Evolutionary conservation across 2,113 vertebrate species (phyloP).

Genomic region (Laterallus jamaicensis): DNA sequence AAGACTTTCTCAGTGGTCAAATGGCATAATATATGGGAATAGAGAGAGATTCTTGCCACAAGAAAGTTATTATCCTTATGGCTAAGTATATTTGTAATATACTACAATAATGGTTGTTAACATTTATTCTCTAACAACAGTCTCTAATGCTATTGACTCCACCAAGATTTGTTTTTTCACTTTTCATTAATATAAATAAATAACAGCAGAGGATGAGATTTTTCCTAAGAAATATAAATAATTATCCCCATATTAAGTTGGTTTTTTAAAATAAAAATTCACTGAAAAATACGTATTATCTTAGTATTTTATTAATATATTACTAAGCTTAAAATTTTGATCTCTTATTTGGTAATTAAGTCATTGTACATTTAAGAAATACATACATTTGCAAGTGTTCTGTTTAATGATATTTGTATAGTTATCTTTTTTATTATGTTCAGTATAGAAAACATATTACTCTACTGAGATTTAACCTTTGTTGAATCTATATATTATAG

Average conservation of each 20-base stretch:
- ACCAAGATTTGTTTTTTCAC: background rate
- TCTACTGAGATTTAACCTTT: background rate
- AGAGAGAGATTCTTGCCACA: background rate
- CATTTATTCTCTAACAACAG: background rate
- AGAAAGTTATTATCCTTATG: background rate
- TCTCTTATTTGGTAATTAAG: background rate
- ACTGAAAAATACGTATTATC: background rate
- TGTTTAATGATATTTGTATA: background rate
- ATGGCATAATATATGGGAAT: background rate
- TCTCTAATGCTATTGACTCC: background rate
- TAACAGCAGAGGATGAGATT: background rate
- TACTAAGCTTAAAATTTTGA: background rate
- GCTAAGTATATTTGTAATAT: background rate
- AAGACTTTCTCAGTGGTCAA: conserved; percentile 17
- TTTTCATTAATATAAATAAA: background rate
- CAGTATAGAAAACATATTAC: background rate
- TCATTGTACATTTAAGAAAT: background rate
- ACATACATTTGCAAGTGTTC: background rate
- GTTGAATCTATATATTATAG: background rate
- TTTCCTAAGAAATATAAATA: background rate
- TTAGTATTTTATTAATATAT: background rate
- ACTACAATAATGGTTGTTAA: background rate
- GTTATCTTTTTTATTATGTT: background rate
- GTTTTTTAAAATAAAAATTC: background rate
- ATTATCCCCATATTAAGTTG: background rate